Percentiles rank a stretch among this genome's conserved stretches.
Evolutionary conservation across 1,140 invertebrate genomes (phyloP).

Genomic region (Drosophila willistoni): DNA sequence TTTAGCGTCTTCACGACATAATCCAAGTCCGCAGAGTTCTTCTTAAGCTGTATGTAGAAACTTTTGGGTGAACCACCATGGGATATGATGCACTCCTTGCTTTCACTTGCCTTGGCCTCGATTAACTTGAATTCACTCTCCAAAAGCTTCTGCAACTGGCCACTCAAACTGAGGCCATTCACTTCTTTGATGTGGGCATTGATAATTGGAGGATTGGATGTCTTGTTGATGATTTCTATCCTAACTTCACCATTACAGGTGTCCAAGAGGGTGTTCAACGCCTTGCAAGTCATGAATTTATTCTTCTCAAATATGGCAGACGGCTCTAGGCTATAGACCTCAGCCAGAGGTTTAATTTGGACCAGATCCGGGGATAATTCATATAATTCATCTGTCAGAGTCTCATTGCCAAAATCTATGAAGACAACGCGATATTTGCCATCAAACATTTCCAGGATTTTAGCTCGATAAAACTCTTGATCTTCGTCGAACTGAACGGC

Average conservation of each 20-base stretch:
- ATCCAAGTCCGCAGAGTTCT: conserved; percentile 85
- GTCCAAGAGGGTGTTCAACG: conserved; percentile 62
- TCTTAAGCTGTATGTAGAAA: conserved; percentile 89
- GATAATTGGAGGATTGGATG: conserved; percentile 45
- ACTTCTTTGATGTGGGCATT: conserved; percentile 51
- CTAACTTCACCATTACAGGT: conserved; percentile 74
- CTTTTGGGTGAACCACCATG: conserved; percentile 87
- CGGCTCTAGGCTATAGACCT: conserved; percentile 85
- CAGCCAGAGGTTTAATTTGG: conserved; percentile 85
- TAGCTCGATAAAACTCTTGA: conserved; percentile 61
- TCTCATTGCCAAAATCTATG: conserved; percentile 89
- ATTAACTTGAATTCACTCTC: conserved; percentile 37
- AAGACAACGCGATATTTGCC: conserved; percentile 85
- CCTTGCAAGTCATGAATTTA: conserved; percentile 48
- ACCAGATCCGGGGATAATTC: conserved; percentile 87
- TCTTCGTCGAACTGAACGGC: conserved; percentile 63
- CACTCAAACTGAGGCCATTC: conserved; percentile 52
- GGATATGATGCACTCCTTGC: conserved; percentile 83
- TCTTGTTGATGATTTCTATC: conserved; percentile 62
- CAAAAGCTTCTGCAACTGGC: conserved; percentile 61
- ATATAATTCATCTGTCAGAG: conserved; percentile 85
- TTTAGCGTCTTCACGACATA: conserved; percentile 85
- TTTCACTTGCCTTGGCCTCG: conserved; percentile 35
- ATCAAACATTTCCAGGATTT: conserved; percentile 56
- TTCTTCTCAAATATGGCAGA: conserved; percentile 37